Conservation (phyloP, 2,797 vertebrate species). For the Enteromius afrohamiltoni region DNA sequence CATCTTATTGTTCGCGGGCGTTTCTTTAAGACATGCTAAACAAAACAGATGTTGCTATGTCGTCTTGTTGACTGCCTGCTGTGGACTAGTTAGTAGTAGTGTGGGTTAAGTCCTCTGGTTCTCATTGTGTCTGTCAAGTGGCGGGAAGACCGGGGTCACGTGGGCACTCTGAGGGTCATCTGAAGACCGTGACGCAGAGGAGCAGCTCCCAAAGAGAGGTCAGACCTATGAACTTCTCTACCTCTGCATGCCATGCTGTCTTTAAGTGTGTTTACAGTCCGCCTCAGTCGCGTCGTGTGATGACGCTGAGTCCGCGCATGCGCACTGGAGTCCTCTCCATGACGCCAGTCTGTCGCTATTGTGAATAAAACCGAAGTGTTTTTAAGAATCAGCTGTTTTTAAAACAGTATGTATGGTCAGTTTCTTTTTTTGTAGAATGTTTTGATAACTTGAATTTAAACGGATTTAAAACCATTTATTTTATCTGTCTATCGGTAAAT, state of each 20-base stretch:
- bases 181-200: background rate
- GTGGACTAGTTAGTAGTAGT: background rate
- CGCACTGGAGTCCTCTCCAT: background rate
- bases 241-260: background rate
- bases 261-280: background rate
- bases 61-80: background rate
- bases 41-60: background rate
- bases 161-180: background rate
- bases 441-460: background rate
- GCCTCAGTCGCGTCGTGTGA: background rate
- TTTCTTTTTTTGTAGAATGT: background rate
- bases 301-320: background rate
- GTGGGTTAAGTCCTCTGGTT: background rate
- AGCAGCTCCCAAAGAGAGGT: background rate
- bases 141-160: slow-evolving; percentile 10
- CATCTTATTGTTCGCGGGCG: background rate
- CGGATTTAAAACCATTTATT: background rate
- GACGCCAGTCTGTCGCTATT: background rate
- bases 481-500: too few species aligned
- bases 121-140: slow-evolving; percentile 19
- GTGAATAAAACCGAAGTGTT: too few species aligned
- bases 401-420: background rate
- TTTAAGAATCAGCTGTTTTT: background rate
- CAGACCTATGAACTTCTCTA: background rate
- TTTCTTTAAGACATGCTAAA: background rate